Evolutionary conservation across 2,113 vertebrate species (phyloP).

Genomic region (Empidonax alnorum): DNA sequence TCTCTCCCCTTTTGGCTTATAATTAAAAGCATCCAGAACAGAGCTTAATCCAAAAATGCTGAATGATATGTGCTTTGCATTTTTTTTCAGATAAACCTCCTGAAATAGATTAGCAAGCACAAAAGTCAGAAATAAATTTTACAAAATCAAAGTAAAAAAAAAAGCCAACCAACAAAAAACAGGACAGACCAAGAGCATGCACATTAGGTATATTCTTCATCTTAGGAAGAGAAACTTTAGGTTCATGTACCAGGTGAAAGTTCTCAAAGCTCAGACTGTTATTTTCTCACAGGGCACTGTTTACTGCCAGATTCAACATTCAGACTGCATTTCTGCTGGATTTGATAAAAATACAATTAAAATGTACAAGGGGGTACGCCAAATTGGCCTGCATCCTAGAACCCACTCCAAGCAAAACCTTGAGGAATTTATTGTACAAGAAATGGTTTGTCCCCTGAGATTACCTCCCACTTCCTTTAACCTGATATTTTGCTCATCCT

Average conservation of each 20-base stretch:
- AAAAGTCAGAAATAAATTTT: background rate
- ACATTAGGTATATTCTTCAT: background rate
- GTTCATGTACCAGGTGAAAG: conserved; percentile 26
- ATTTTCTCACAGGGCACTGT: conserved; percentile 24
- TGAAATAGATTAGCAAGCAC: background rate
- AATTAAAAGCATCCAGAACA: background rate
- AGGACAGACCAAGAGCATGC: background rate
- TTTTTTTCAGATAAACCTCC: background rate
- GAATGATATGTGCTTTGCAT: background rate
- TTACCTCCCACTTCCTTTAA: conserved; percentile 75
- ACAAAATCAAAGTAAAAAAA: background rate
- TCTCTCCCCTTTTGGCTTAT: background rate
- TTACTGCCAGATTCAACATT: conserved; percentile 64
- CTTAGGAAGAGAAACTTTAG: background rate
- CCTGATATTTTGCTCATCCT: conserved; percentile 81
- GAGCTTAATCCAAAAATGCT: background rate
- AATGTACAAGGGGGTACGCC: conserved; percentile 68
- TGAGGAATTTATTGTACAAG: conserved; percentile 72
- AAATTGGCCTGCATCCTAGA: conserved; percentile 80
- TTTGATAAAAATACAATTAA: conserved; percentile 82
- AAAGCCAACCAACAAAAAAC: background rate
- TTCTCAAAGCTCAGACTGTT: conserved; percentile 39
- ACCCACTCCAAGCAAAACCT: conserved; percentile 75
- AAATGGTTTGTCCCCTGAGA: conserved; percentile 70
- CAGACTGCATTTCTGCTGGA: conserved; percentile 70